Evolutionary conservation across 2,113 vertebrate species (phyloP).

Genomic region (Ancistrus triradiatus): DNA sequence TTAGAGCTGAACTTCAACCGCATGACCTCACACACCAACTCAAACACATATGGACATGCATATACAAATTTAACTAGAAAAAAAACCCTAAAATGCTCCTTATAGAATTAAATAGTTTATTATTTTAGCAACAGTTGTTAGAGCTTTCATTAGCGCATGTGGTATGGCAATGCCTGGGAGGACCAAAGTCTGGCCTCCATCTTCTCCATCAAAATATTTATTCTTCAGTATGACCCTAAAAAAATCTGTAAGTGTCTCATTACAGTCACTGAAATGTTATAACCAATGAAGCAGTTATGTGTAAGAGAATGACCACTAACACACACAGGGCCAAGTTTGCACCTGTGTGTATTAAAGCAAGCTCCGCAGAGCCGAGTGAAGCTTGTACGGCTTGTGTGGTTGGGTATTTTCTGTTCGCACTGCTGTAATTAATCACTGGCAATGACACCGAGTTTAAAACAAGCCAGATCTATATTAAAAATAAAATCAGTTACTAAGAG

Average conservation of each 20-base stretch:
- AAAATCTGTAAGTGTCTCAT: slow-evolving; percentile 40
- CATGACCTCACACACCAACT: slow-evolving; percentile 5
- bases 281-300: slow-evolving; percentile 48
- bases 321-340: too few relatives aligned
- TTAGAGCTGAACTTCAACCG: slow-evolving; percentile 10
- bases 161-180: slow-evolving; percentile 46
- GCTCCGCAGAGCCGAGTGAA: slow-evolving; percentile 22
- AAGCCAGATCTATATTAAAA: slow-evolving; percentile 31
- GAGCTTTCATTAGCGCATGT: slow-evolving; percentile 55
- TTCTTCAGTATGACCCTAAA: slow-evolving; percentile 49
- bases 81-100: too few relatives aligned
- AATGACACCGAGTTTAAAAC: slow-evolving; percentile 29
- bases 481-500: slow-evolving; percentile 24
- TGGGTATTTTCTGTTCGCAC: slow-evolving; percentile 28
- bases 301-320: too few relatives aligned
- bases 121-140: slow-evolving; percentile 42
- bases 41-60: too few relatives aligned
- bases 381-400: too few relatives aligned
- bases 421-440: slow-evolving; percentile 32
- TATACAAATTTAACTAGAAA: too few relatives aligned
- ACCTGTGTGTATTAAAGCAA: slow-evolving; percentile 39
- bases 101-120: slow-evolving; percentile 49
- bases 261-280: slow-evolving; percentile 45
- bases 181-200: slow-evolving; percentile 59
- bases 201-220: slow-evolving; percentile 59